Evolutionary conservation across 2,113 vertebrate species (phyloP).

Genomic region (Rhabdomys dilectus): DNA sequence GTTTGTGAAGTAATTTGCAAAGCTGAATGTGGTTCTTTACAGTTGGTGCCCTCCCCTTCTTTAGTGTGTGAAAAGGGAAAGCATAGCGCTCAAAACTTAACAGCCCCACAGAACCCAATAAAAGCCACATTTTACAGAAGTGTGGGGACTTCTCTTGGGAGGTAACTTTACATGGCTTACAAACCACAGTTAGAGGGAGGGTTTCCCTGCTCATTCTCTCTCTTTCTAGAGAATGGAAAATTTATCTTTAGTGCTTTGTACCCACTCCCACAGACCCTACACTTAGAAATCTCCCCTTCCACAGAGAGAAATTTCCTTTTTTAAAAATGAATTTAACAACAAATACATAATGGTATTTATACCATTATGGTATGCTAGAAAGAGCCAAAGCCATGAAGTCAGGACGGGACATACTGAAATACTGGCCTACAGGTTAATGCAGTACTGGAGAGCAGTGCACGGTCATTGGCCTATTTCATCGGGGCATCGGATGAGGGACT

Average conservation of each 20-base stretch:
- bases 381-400: not conserved
- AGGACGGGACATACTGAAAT: not conserved
- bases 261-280: not conserved
- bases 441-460: not conserved
- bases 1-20: not conserved
- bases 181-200: not conserved
- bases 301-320: not conserved
- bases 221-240: not conserved
- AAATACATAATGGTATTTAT: not conserved
- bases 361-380: not conserved
- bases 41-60: not conserved
- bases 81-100: not conserved
- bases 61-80: not conserved
- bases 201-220: not conserved
- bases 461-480: not conserved
- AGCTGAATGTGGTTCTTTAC: not conserved
- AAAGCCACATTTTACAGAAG: not conserved
- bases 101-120: not conserved
- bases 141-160: not conserved
- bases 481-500: not conserved
- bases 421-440: not conserved
- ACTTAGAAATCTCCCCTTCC: not conserved
- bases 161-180: not conserved
- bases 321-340: constrained; percentile 39
- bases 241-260: not conserved